Evolutionary conservation across 1,140 invertebrate species (phyloP).

Genomic region (Drosophila pallidifrons): DNA sequence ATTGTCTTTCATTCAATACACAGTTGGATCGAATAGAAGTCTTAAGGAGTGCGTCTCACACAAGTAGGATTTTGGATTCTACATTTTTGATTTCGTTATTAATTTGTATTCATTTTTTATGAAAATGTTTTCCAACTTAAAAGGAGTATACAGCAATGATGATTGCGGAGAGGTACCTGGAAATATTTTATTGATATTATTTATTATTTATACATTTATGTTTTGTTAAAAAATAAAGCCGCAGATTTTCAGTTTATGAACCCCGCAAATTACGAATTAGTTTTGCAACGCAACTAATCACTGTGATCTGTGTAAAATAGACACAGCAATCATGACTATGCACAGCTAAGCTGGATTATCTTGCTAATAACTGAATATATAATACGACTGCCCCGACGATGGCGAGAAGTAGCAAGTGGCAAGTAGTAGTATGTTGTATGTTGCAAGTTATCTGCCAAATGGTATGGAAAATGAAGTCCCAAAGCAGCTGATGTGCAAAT

Average conservation of each 20-base stretch:
- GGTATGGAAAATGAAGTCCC: conserved; percentile 32
- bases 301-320: background rate
- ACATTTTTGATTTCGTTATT: no score
- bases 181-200: no score
- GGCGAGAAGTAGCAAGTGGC: background rate
- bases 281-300: background rate
- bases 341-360: conserved; percentile 7
- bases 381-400: background rate
- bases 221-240: background rate
- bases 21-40: background rate
- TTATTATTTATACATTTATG: no score
- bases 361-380: conserved; percentile 10
- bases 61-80: background rate
- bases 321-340: conserved; percentile 12
- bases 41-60: background rate
- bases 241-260: background rate
- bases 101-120: no score
- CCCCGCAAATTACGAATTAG: background rate
- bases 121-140: no score
- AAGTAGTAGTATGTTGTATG: no score
- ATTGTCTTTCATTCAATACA: conserved; percentile 18
- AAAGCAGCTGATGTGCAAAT: conserved; percentile 46
- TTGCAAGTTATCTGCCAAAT: conserved; percentile 1
- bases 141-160: no score
- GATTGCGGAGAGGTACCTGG: no score